These are phyloP conservation scores for Stegana nigrithorax DNA, from an alignment of 2,888 invertebrate genomes.

Conservation along the genomic window DNA sequence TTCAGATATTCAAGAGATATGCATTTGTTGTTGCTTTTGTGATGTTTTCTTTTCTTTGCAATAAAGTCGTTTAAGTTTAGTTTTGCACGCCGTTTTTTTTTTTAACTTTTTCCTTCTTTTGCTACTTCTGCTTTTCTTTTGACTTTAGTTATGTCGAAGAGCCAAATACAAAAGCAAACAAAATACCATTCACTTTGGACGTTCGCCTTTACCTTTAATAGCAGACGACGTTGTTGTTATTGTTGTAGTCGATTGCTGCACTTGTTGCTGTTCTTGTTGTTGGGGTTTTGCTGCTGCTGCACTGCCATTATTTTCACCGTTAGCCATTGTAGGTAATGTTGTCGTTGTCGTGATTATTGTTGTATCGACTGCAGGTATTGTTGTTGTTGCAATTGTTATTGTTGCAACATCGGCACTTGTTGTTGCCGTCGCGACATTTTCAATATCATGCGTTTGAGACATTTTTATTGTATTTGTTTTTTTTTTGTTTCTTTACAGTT, in stretches of 20 bases:
- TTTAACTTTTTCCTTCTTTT: slow-evolving; percentile 1
- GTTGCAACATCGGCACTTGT: slow-evolving; percentile 26
- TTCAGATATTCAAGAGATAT: background rate
- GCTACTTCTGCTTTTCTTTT: slow-evolving; percentile 31
- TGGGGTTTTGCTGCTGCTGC: slow-evolving; percentile 17
- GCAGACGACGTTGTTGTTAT: background rate
- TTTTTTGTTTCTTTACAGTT: background rate
- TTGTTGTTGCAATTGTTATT: slow-evolving; percentile 17
- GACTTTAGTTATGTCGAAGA: slow-evolving; percentile 44
- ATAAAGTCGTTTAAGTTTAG: too few relatives aligned
- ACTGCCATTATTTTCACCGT: slow-evolving; percentile 44
- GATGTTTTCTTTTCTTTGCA: too few relatives aligned
- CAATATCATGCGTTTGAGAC: slow-evolving; percentile 48
- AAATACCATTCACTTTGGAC: too few relatives aligned
- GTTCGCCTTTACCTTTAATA: too few relatives aligned
- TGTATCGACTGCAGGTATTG: slow-evolving; percentile 1
- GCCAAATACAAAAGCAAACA: too few relatives aligned
- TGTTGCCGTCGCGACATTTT: slow-evolving; percentile 38
- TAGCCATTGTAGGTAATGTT: slow-evolving; percentile 22
- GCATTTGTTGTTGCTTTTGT: background rate
- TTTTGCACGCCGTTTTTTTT: too few relatives aligned
- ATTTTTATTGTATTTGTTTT: slow-evolving; percentile 27
- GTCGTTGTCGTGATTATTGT: slow-evolving; percentile 14
- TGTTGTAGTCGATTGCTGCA: slow-evolving; percentile 25
- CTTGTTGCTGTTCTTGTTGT: slow-evolving; percentile 32